Evolutionary conservation across 2,797 vertebrate species (phyloP), one percentile per base, ranked within the genome.

Genomic region (Hipposideros larvatus): DNA sequence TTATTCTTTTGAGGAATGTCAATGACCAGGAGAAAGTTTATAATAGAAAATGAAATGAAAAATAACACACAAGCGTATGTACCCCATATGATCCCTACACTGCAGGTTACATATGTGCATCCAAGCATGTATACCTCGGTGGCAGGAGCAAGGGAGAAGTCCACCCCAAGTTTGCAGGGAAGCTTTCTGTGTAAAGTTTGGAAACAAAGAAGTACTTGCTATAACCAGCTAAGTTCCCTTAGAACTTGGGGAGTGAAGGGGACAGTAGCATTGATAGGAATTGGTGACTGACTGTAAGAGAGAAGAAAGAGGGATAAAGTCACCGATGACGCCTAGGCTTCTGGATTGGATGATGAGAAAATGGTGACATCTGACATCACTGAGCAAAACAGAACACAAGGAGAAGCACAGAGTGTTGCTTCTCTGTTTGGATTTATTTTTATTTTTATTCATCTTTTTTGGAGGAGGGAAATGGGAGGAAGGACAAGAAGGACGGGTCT

Each of bases 101-200:
- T 7, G 8, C 11, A n/a, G 59, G 31, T 15, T 46, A 1, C 3
- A n/a, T 0, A 11, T 4, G 16, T 28, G 22, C 2, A 5, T 1
- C 11, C 7, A 5, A 0, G 9, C 4, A 1, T 0, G 57, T 11
- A 22, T 11, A 28, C 5, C 55, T 28, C 19, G 0, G 0, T 9
- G n/a, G 63, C 57, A 53, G 5, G 34, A 15, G 51, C 55, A 11
- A 65, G 18, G 28, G 14, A 48, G 75, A 70, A 61, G 65, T 0
- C 19, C 10, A 48, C 73, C 53, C 19, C 10, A 11, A n/a, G 51
- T 15, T 79, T 65, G 34, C 77, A 51, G 68, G 26, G 34, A 59
- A 8, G 34, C 28, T 31, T 92, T 85, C n/a, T 61, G 46, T 11
- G 78, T 31, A 61, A 61, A 61, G 24, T 41, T 34, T 84, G 66